Evolutionary conservation across 2,113 vertebrate species (phyloP).

Genomic region (Montifringilla adamsi): DNA sequence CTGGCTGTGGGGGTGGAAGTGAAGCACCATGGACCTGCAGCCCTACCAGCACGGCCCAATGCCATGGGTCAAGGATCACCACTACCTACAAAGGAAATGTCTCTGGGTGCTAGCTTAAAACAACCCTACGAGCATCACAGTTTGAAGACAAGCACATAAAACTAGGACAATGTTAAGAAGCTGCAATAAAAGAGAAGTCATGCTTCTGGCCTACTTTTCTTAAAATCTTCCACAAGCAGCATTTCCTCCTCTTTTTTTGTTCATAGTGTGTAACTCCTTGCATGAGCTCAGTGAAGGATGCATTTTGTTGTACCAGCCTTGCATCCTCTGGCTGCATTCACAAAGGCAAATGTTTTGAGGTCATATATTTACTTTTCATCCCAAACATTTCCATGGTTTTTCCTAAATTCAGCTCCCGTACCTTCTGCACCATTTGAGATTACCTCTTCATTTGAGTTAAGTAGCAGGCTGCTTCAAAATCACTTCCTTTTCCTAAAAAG

Average conservation of each 20-base stretch:
- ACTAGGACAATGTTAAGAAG: background rate
- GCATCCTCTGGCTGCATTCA: background rate
- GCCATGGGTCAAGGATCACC: background rate
- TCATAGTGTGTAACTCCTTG: background rate
- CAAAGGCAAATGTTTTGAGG: background rate
- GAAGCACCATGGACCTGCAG: background rate
- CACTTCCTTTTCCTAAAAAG: background rate
- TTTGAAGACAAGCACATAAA: background rate
- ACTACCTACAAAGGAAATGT: background rate
- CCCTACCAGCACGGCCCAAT: no score
- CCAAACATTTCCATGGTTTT: background rate
- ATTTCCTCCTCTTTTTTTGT: background rate
- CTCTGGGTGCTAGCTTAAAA: background rate
- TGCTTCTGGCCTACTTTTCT: background rate
- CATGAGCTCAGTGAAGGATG: background rate
- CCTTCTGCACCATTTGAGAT: background rate
- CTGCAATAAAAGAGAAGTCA: background rate
- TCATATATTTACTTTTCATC: background rate
- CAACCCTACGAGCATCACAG: fast-evolving
- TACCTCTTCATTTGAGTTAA: background rate
- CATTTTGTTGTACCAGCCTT: background rate
- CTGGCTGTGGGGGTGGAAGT: background rate
- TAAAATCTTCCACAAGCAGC: background rate
- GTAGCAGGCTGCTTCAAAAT: background rate
- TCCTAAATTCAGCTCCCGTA: background rate